phyloP scores from a whole-genome alignment of 2,888 invertebrate genomes.

The Neoscelio sp. region DNA sequence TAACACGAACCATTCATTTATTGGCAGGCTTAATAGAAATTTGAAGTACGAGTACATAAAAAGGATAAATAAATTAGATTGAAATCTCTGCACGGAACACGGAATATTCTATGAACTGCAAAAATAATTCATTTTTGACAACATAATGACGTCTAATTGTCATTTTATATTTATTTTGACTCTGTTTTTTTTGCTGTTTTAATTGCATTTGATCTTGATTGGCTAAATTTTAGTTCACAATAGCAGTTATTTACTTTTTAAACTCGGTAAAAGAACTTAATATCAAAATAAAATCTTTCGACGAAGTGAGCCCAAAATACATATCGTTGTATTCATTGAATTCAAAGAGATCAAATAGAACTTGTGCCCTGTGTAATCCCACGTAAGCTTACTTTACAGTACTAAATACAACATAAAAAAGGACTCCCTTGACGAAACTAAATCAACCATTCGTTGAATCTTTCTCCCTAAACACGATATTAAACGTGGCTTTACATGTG shows the following conservation, averaged over 20 bases:
- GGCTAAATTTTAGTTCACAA: too few species aligned
- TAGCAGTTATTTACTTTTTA: conserved; percentile 11
- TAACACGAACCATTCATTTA: conserved; percentile 56
- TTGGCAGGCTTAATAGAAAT: conserved; percentile 53
- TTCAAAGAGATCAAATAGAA: conserved; percentile 72
- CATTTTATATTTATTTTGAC: too few species aligned
- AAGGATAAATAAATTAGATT: conserved; percentile 11
- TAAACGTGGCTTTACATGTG: conserved; percentile 80
- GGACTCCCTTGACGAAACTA: conserved; percentile 72
- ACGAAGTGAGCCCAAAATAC: too few species aligned
- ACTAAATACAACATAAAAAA: conserved; percentile 73
- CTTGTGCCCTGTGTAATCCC: conserved; percentile 76
- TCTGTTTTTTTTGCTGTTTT: too few species aligned
- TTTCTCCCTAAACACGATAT: conserved; percentile 68
- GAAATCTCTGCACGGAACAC: conserved; percentile 11
- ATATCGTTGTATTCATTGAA: conserved; percentile 38
- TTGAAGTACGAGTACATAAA: conserved; percentile 8
- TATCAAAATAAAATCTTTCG: conserved; percentile 46
- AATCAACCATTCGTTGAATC: conserved; percentile 77
- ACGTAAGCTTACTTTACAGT: conserved; percentile 73
- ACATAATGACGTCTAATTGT: too few species aligned
- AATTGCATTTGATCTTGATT: too few species aligned
- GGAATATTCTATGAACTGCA: too few species aligned
- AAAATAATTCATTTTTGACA: too few species aligned
- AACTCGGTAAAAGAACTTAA: conserved; percentile 12